These are phyloP conservation scores for Pterobdella sp. DNA, from an alignment of 2,888 invertebrate genomes.

Conservation along the genomic window DNA sequence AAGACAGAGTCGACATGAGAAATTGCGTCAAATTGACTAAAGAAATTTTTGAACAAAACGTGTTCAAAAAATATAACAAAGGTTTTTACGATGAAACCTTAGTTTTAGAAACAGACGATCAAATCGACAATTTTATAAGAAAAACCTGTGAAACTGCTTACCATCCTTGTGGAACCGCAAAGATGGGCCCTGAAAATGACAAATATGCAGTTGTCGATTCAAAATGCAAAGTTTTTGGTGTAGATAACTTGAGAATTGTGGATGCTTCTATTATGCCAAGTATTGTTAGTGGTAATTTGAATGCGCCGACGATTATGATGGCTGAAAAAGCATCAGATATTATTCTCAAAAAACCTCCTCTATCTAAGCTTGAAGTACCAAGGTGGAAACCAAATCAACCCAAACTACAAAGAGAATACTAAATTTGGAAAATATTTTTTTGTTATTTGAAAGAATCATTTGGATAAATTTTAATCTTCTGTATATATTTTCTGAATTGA, in stretches of 20 bases:
- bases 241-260: conserved; percentile 63
- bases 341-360: conserved; percentile 47
- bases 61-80: conserved; percentile 46
- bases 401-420: not conserved
- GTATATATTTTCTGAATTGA: no score
- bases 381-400: conserved; percentile 43
- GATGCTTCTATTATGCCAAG: conserved; percentile 74
- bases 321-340: conserved; percentile 55
- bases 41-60: conserved; percentile 49
- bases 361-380: conserved; percentile 45
- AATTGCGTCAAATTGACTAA: conserved; percentile 42
- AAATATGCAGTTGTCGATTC: conserved; percentile 63
- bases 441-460: no score
- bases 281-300: conserved; percentile 68
- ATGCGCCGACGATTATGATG: conserved; percentile 55
- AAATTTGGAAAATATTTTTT: no score
- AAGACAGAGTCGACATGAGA: conserved; percentile 54
- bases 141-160: conserved; percentile 59
- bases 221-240: conserved; percentile 52
- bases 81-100: conserved; percentile 35
- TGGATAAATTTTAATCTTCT: no score
- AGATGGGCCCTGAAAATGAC: conserved; percentile 59
- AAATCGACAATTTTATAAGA: conserved; percentile 49
- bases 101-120: conserved; percentile 41
- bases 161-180: conserved; percentile 71